These are phyloP conservation scores for Rhynchonycteris naso DNA, from an alignment of 2,797 vertebrate species.

Conservation along the genomic window DNA sequence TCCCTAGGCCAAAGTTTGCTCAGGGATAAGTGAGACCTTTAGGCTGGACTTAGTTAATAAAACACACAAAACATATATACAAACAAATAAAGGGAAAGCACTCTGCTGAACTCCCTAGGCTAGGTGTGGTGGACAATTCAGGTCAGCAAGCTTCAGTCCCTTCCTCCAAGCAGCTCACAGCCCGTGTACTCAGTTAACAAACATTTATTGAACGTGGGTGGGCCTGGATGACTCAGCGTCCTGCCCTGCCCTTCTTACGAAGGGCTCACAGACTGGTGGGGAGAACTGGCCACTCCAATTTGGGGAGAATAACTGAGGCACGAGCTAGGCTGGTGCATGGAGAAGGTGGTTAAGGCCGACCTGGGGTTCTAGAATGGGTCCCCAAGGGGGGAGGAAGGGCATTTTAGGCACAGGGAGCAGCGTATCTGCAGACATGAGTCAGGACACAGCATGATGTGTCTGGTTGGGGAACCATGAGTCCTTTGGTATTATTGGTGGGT, in stretches of 20 bases:
- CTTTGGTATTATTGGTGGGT: neutral
- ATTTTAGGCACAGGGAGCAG: neutral
- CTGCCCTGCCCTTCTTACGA: neutral
- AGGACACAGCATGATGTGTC: neutral
- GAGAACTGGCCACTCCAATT: neutral
- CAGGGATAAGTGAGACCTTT: neutral
- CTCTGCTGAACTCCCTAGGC: neutral
- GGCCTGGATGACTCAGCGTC: conserved; percentile 27
- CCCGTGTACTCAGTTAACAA: conserved; percentile 43
- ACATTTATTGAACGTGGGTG: neutral
- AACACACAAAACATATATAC: neutral
- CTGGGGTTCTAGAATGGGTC: neutral
- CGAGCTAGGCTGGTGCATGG: neutral
- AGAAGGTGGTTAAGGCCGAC: neutral
- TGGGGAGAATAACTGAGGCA: neutral
- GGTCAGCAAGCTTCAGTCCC: neutral
- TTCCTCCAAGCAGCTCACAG: neutral
- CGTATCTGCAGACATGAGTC: neutral
- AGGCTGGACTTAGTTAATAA: conserved; percentile 21
- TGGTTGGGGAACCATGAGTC: neutral
- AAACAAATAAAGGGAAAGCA: neutral
- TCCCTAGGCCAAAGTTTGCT: neutral
- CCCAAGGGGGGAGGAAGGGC: neutral
- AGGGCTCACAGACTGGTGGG: neutral
- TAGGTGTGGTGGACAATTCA: neutral